These are phyloP conservation scores for Craterocephalus amniculus DNA, from an alignment of 2,797 vertebrate species.

Conservation along the genomic window DNA sequence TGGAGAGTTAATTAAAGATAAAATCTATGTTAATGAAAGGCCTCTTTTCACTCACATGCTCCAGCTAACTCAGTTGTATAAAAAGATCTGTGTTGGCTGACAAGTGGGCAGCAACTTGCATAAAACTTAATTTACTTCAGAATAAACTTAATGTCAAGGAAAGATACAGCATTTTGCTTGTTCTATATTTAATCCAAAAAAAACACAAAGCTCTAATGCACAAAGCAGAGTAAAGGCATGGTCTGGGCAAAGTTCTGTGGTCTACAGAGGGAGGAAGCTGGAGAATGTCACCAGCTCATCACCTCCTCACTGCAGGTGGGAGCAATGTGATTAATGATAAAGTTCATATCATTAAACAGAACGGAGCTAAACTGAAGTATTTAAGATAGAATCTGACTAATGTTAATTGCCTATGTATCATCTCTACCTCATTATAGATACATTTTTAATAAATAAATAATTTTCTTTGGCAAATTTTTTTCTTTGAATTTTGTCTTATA, in stretches of 20 bases:
- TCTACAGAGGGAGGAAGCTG: constrained; percentile 49
- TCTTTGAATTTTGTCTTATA: too few species aligned
- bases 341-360: too few species aligned
- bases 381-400: too few species aligned
- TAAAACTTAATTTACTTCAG: too few species aligned
- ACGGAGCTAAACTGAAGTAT: too few species aligned
- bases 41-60: constrained; percentile 45
- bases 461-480: too few species aligned
- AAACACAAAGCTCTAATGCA: constrained; percentile 49
- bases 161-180: too few species aligned
- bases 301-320: constrained; percentile 60
- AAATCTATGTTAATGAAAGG: constrained; percentile 65
- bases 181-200: neutral
- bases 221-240: constrained; percentile 45
- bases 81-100: constrained; percentile 37
- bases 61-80: constrained; percentile 41
- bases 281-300: constrained; percentile 54
- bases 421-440: too few species aligned
- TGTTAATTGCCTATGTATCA: too few species aligned
- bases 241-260: constrained; percentile 27
- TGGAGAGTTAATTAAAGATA: constrained; percentile 80
- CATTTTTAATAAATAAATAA: too few species aligned
- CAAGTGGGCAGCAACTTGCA: neutral
- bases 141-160: too few species aligned
- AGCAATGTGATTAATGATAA: constrained; percentile 24